phyloP scores from a whole-genome alignment of 2,888 invertebrate species.

The Matsumyia berberina region DNA sequence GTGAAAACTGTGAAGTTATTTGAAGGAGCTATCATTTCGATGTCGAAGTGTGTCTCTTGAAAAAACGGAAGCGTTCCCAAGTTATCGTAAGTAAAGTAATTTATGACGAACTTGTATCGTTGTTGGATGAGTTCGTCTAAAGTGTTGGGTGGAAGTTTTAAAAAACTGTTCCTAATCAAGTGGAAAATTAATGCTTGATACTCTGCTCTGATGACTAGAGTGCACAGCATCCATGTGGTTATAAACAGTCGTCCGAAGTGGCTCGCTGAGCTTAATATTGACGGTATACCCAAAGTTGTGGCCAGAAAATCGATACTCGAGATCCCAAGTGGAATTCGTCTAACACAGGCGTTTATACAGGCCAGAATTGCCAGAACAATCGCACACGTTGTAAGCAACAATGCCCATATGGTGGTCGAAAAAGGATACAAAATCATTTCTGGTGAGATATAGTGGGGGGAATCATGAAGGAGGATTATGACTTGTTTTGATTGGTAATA shows the following conservation, averaged over 20 bases:
- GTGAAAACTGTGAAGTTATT: constrained; percentile 64
- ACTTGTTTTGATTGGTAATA: constrained; percentile 78
- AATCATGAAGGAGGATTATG: constrained; percentile 75
- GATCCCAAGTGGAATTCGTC: constrained; percentile 1
- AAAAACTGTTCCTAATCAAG: constrained; percentile 77
- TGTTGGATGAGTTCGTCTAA: constrained; percentile 70
- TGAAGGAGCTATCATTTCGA: constrained; percentile 48
- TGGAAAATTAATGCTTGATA: constrained; percentile 78
- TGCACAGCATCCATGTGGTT: constrained; percentile 77
- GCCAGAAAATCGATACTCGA: constrained; percentile 26
- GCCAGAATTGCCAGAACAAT: background rate
- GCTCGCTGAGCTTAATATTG: constrained; percentile 41
- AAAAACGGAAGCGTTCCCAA: constrained; percentile 67
- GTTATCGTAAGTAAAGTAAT: constrained; percentile 66
- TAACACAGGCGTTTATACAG: background rate
- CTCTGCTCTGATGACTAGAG: constrained; percentile 77
- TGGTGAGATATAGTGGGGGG: constrained; percentile 65
- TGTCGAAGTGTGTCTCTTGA: constrained; percentile 23
- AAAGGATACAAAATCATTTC: constrained; percentile 68
- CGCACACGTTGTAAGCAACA: constrained; percentile 47
- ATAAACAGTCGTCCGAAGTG: constrained; percentile 71
- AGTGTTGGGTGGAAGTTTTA: constrained; percentile 76
- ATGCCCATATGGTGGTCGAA: constrained; percentile 70
- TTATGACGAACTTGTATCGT: constrained; percentile 76
- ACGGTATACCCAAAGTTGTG: constrained; percentile 75